Conservation (phyloP, 2,888 invertebrate species). For the Rhopalosiphum nymphaeae region DNA sequence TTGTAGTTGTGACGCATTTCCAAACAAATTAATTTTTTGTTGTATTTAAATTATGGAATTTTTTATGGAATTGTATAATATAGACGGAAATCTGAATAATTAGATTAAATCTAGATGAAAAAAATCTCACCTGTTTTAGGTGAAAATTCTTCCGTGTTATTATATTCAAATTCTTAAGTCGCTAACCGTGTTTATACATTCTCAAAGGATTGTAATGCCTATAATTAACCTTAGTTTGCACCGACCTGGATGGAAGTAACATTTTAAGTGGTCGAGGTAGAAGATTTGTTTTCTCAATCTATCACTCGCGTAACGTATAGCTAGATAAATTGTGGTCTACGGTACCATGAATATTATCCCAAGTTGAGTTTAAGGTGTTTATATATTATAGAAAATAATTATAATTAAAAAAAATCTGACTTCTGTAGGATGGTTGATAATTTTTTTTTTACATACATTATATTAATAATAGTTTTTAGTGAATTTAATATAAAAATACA, state of each 20-base stretch:
- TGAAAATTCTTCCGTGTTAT: neutral
- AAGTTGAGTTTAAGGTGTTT: neutral
- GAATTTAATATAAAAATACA: neutral
- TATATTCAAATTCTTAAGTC: neutral
- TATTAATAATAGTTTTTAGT: neutral
- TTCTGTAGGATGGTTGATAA: neutral
- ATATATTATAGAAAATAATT: neutral
- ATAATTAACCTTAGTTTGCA: neutral
- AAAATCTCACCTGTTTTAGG: neutral
- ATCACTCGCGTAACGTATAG: neutral
- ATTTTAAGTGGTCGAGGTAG: neutral
- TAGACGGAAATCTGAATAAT: neutral
- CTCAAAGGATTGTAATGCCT: neutral
- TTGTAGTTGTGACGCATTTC: neutral
- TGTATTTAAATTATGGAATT: neutral
- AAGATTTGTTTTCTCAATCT: constrained; percentile 16
- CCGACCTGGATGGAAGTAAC: neutral
- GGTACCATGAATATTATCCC: neutral
- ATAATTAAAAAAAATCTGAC: neutral
- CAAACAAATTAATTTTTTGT: neutral
- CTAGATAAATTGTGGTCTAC: neutral
- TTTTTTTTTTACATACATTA: neutral
- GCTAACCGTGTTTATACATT: neutral
- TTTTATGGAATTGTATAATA: neutral
- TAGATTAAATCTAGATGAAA: neutral